phyloP scores from a whole-genome alignment of 1,140 invertebrate genomes.

The Pissodes strobi region DNA sequence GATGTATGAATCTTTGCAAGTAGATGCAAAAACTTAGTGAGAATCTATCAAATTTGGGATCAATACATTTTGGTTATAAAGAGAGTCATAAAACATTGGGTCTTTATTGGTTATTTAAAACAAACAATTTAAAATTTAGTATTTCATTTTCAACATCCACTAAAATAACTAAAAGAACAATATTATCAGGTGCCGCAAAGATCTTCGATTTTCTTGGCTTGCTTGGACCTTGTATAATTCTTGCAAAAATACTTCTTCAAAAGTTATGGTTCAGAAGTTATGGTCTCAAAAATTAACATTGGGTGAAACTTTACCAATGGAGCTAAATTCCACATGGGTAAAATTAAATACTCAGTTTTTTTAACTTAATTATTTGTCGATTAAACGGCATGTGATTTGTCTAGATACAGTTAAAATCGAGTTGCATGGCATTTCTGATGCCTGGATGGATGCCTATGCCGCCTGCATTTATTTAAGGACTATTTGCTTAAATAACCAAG shows the following conservation, averaged over 20 bases:
- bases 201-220: neutral
- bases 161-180: neutral
- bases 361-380: neutral
- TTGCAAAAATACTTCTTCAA: neutral
- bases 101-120: neutral
- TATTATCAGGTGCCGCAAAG: neutral
- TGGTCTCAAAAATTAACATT: neutral
- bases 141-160: neutral
- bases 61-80: too few species aligned
- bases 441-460: neutral
- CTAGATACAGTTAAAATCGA: neutral
- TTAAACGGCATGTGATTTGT: neutral
- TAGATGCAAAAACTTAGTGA: too few species aligned
- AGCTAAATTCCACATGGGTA: neutral
- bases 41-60: too few species aligned
- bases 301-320: neutral
- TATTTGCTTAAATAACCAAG: neutral
- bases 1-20: too few species aligned
- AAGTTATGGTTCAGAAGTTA: neutral
- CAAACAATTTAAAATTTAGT: neutral
- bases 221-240: neutral
- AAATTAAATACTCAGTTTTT: neutral
- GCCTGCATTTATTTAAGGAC: neutral
- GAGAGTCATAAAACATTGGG: too few species aligned
- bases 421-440: neutral